Conservation (phyloP, 2,888 invertebrate genomes). For the Aphodius granarius region DNA sequence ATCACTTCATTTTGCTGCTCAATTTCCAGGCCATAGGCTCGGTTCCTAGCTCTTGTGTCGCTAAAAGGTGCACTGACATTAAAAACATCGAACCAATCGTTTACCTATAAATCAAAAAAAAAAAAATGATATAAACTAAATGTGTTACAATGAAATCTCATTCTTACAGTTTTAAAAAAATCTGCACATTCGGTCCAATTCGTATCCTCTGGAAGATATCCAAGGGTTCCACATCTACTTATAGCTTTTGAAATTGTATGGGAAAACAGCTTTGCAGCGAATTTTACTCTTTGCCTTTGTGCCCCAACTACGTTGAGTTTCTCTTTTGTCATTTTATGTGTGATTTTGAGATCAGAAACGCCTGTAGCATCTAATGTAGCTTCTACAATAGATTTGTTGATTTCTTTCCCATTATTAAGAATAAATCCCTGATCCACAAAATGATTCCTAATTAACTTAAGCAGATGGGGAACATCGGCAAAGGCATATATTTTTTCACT, state of each 20-base stretch:
- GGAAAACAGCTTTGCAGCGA: conserved; percentile 32
- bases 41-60: background rate
- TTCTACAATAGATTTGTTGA: conserved; percentile 20
- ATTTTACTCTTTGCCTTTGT: conserved; percentile 25
- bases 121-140: no score
- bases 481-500: conserved; percentile 17
- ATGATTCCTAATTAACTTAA: conserved; percentile 12
- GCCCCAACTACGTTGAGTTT: conserved; percentile 13
- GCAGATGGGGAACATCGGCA: conserved; percentile 14
- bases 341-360: conserved; percentile 17
- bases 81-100: background rate
- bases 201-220: no score
- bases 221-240: background rate
- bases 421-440: conserved; percentile 26
- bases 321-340: conserved; percentile 21
- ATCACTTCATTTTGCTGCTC: background rate
- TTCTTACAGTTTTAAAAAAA: no score
- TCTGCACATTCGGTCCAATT: no score
- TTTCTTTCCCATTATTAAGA: conserved; percentile 18
- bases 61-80: background rate
- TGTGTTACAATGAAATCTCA: no score
- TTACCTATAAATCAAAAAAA: no score
- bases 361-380: conserved; percentile 14
- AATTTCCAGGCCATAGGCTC: background rate
- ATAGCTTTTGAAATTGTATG: conserved; percentile 28